Percentiles rank a stretch among this genome's conserved stretches.
Evolutionary conservation across 1,140 invertebrate genomes (phyloP).

Genomic region (Drosophila equinoxialis): DNA sequence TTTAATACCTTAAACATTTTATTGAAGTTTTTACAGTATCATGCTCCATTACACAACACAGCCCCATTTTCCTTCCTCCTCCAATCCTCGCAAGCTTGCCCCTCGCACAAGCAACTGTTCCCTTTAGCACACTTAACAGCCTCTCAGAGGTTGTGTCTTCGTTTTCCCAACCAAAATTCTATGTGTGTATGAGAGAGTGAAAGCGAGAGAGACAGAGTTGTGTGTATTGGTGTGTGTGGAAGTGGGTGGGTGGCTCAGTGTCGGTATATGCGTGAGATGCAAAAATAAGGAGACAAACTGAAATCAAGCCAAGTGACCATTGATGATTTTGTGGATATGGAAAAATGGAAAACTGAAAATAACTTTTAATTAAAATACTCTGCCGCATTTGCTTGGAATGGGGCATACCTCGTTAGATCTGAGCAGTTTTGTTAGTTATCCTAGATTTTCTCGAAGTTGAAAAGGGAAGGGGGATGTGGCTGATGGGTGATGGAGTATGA

Average conservation of each 20-base stretch:
- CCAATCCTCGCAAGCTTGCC: not conserved
- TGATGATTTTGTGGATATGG: constrained; percentile 24
- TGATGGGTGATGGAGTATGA: not conserved
- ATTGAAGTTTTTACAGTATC: constrained; percentile 25
- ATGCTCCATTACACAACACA: constrained; percentile 25
- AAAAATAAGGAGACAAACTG: constrained; percentile 16
- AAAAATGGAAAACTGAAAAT: constrained; percentile 28
- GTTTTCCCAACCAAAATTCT: not conserved
- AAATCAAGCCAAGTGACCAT: constrained; percentile 30
- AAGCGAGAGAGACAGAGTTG: not conserved
- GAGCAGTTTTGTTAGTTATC: not conserved
- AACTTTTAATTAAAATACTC: constrained; percentile 31
- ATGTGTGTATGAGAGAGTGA: not conserved
- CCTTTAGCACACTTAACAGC: constrained; percentile 3
- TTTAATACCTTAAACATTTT: constrained; percentile 30
- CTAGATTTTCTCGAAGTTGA: not conserved
- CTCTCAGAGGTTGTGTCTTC: not conserved
- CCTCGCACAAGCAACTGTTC: not conserved
- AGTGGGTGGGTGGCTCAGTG: not conserved
- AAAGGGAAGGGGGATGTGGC: not conserved
- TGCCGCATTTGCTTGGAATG: not conserved
- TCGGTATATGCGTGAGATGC: not conserved
- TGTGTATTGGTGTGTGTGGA: constrained; percentile 5
- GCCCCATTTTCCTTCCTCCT: not conserved
- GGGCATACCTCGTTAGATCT: constrained; percentile 4